phyloP scores from a whole-genome alignment of 2,888 invertebrate species.

The Smittia aterrima region DNA sequence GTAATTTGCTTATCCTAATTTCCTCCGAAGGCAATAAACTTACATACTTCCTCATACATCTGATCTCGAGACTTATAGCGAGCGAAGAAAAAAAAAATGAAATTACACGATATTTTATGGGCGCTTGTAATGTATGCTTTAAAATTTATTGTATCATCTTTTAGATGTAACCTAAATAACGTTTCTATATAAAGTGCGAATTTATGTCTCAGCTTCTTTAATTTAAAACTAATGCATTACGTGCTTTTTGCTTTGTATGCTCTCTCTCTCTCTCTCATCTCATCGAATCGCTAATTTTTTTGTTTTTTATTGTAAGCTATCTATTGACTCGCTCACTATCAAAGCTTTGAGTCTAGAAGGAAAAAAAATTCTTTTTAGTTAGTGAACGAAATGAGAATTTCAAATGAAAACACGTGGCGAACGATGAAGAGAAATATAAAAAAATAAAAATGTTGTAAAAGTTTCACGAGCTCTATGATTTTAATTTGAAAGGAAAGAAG shows the following conservation, averaged over 20 bases:
- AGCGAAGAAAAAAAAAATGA: not conserved
- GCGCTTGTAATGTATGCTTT: constrained; percentile 32
- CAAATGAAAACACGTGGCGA: too few species aligned
- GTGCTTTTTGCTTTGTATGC: constrained; percentile 22
- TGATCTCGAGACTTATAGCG: not conserved
- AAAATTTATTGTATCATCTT: constrained; percentile 34
- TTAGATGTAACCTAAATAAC: constrained; percentile 36
- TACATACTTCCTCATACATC: constrained; percentile 1
- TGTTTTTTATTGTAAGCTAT: too few species aligned
- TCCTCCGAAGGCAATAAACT: constrained; percentile 27
- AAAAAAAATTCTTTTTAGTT: too few species aligned
- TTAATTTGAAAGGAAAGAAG: not conserved
- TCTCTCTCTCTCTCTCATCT: not conserved
- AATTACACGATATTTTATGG: constrained; percentile 37
- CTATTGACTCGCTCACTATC: too few species aligned
- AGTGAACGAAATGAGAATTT: not conserved
- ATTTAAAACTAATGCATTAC: constrained; percentile 39
- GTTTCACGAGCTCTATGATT: constrained; percentile 5
- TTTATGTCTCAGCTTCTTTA: constrained; percentile 27
- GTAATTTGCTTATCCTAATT: constrained; percentile 38
- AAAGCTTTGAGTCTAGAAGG: too few species aligned
- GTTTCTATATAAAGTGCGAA: constrained; percentile 33
- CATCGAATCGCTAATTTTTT: too few species aligned
- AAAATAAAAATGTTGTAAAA: not conserved
- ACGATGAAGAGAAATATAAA: too few species aligned